Evolutionary conservation across 2,113 vertebrate genomes (phyloP), one percentile per base, ranked within the genome.

Genomic region (Mirza zaza): DNA sequence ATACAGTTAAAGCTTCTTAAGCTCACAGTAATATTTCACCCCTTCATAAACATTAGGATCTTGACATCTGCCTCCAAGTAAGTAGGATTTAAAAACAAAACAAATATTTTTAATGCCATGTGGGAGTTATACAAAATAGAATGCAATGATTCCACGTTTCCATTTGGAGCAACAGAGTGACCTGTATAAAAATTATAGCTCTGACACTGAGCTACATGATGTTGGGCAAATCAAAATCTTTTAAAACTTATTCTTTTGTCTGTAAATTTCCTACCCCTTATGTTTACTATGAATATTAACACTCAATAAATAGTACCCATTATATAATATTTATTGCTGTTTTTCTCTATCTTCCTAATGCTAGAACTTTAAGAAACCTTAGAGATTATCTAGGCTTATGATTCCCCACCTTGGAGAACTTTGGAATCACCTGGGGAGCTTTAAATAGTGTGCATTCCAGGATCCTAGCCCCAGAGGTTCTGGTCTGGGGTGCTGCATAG

Each of bases 1-100:
- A 67, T 55, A 81, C 52, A 57, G n/a, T 68, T 23, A 84, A 90
- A 76, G 6, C 6, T 7, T 36, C 34, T 73, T 67, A 96, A 57
- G 21, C 84, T 90, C 34, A 89, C 61, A 90, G 87, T 91, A 96
- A 57, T 57, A 63, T 48, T 95, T 68, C 6, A 93, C n/a, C 42
- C 8, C 21, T 36, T 75, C 21, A 34, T 82, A 75, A 57, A n/a
- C 57, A 20, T 85, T 88, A 59, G 45, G 57, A 90, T 89, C 71
- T 93, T 85, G 52, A 84, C n/a, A 63, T 94, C 90, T 82, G 82
- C 63, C 61, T 90, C 52, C 5, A 42, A 50, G 17, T 75, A 93
- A 73, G 12, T 36, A 91, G 29, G 20, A 93, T 61, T 55, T 21
- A 0, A 75, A 75, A 12, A 91, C 59, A 82, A 32, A n/a, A 85